Base-by-base conservation (phyloP, 2,888 invertebrate genomes). In the Epinotia nisella region DNA sequence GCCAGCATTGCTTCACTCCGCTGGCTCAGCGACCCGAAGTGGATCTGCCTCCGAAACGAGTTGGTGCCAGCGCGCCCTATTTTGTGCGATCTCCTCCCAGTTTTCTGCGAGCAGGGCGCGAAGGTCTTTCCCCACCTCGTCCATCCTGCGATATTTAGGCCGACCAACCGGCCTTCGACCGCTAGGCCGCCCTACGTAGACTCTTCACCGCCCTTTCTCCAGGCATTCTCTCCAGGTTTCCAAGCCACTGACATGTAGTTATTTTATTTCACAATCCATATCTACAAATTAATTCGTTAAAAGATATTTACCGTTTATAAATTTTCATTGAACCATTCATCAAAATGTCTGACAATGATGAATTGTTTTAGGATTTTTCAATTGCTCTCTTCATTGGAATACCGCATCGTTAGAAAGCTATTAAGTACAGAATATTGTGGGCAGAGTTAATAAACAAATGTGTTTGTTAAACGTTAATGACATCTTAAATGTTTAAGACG, bases 311-410 rank as follows among this genome's bases (percentile, higher is more conserved):
- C 49, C 67, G 72, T 51, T 68, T 62, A 62, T 67, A 66, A 19
- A 62, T 62, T 71, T 61, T 67, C 67, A 56, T 56, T 24, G 21
- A 35, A 51, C 49, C 64, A 73, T 73, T 73, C 56, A 59, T 73
- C 73, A 73, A 62, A 64, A 21, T 3, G 41, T 56, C 62, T 68
- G 72, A 73, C 73, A 69, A 45, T 73, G 73, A 73, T 62, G 51
- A 59, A 73, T 73, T 64, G 73, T 73, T 73, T 73, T 73, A 58
- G 58, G 49, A 64, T 73, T 73, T 49, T 68, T 69, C 73, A 69
- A 73, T 73, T 73, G 73, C 29, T 56, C 58, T 73, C 66, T 59
- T 69, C 69, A 73, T 73, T 64, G 69, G 64, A 11, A 61, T 60
- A 62, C 72, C 65, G 68, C 61, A n/a, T 73, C 73, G 64, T 69